Conservation (phyloP, 2,113 vertebrate species). For the Neoarius graeffei region DNA sequence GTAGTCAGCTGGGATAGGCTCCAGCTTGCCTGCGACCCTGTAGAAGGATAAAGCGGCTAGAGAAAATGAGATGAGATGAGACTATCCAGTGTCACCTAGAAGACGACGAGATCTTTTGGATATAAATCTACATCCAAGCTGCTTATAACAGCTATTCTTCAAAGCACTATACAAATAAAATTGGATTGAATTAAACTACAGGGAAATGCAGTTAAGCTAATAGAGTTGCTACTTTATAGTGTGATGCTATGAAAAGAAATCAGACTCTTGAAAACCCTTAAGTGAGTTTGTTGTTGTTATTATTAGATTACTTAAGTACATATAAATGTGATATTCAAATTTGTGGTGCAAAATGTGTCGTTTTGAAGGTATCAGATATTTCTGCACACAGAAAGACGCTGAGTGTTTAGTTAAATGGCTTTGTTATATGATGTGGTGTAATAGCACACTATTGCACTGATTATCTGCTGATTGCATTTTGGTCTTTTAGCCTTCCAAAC, state of each 20-base stretch:
- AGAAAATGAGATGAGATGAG: too few relatives aligned
- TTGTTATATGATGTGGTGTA: neutral
- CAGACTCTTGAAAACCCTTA: neutral
- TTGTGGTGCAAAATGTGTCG: neutral
- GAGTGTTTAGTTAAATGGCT: neutral
- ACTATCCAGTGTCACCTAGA: neutral
- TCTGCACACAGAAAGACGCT: neutral
- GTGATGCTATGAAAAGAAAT: neutral
- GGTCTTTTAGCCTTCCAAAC: neutral
- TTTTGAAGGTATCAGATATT: neutral
- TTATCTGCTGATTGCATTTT: neutral
- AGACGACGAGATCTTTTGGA: neutral
- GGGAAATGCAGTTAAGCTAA: neutral
- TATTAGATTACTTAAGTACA: neutral
- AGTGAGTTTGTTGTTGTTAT: neutral
- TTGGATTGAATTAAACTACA: neutral
- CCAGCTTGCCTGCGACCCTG: too few relatives aligned
- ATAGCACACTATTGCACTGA: neutral
- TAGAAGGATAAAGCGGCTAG: too few relatives aligned
- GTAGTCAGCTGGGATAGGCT: too few relatives aligned
- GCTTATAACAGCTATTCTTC: neutral
- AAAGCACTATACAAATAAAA: neutral
- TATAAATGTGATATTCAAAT: neutral
- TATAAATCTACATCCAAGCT: neutral
- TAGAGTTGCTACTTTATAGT: neutral